phyloP scores from a whole-genome alignment of 2,888 invertebrate genomes.

The Peribatodes rhomboidaria region DNA sequence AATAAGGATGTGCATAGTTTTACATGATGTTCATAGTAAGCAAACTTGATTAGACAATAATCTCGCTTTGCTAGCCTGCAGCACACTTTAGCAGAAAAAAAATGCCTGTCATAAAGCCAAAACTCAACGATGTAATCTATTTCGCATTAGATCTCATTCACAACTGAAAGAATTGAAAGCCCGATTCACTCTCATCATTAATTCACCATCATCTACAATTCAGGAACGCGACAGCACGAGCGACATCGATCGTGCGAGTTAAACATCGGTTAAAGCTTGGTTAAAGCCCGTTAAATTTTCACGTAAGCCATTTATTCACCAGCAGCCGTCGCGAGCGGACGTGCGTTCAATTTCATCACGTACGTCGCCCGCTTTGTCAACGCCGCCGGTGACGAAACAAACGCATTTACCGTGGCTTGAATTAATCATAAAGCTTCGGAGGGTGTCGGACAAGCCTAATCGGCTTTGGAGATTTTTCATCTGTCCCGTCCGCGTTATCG shows the following conservation, averaged over 20 bases:
- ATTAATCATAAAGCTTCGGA: slow-evolving; percentile 53
- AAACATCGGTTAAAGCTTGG: slow-evolving; percentile 38
- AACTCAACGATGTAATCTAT: neutral
- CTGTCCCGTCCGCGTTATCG: slow-evolving; percentile 29
- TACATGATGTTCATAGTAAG: too few relatives aligned
- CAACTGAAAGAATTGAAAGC: slow-evolving; percentile 8
- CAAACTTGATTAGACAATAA: too few relatives aligned
- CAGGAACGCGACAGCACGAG: slow-evolving; percentile 28
- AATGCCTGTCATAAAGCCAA: too few relatives aligned
- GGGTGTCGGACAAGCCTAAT: slow-evolving; percentile 47
- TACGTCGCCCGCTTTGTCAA: slow-evolving; percentile 54
- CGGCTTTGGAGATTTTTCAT: slow-evolving; percentile 41
- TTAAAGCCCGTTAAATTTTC: slow-evolving; percentile 45
- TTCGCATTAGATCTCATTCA: neutral
- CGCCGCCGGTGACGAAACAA: slow-evolving; percentile 53
- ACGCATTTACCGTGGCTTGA: slow-evolving; percentile 57
- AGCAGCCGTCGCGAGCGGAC: slow-evolving; percentile 41
- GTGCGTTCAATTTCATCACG: slow-evolving; percentile 55
- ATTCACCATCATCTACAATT: slow-evolving; percentile 35
- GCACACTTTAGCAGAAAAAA: too few relatives aligned
- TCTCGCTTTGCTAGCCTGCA: too few relatives aligned
- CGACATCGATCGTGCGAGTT: slow-evolving; percentile 40
- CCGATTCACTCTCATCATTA: slow-evolving; percentile 19
- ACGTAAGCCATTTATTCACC: slow-evolving; percentile 46
- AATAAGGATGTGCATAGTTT: too few relatives aligned